Base-by-base conservation (phyloP, 2,888 invertebrate species). In the Erebia epiphron region DNA sequence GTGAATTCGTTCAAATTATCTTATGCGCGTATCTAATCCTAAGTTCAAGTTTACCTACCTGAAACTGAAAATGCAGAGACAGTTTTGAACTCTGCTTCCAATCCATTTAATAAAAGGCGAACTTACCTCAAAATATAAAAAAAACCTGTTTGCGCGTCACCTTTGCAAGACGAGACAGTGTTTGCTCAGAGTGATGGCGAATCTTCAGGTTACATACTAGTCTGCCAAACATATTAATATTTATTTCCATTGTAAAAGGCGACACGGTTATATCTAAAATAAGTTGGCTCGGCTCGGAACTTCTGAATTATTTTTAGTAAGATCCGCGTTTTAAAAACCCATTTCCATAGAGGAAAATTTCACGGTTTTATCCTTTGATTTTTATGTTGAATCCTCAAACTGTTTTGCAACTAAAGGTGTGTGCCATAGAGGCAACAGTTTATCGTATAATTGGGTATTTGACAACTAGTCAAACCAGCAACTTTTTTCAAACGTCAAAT, bases 121-220 rank as follows among this genome's bases (percentile, higher is more conserved):
- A 3, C 72, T 74, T 72, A 67, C 74, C 68, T 68, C 61, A 67
- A 74, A 52, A 70, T 68, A 68, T 62, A 72, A 72, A 72, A 68
- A 73, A 74, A 70, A 73, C 56, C 26, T 57, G 21, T 52, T 72
- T 35, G 63, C 49, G 69, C 68, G 69, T 67, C 69, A 70, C 68
- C 66, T 73, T 76, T 54, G 68, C 68, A 58, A 67, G 74, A 76
- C 76, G 69, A 76, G 77, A 76, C 74, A 73, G 46, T 77, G 75
- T 75, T 75, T 77, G 73, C 58, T 73, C 68, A 75, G 73, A 76
- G 73, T 65, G 68, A 73, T 75, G 75, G 71, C 69, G 50, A 70
- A 71, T 75, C 67, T 68, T 72, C 68, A 76, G 73, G 72, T 73
- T 75, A 73, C 69, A 73, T 26, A 26, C 26, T 26, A 67, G 76